Evolutionary conservation across 2,888 invertebrate genomes (phyloP).

Genomic region (Ligdia adustata): DNA sequence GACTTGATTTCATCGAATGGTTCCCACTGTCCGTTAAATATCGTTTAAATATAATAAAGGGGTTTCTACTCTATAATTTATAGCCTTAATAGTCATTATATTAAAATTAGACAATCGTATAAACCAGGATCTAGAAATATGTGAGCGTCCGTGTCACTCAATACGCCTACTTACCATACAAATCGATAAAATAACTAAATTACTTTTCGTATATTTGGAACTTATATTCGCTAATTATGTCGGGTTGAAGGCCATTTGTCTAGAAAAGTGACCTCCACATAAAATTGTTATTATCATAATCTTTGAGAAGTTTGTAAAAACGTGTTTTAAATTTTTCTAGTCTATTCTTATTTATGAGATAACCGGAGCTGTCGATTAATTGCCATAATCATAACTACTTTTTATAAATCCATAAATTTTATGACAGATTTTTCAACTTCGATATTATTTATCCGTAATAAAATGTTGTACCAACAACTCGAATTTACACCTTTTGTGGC

Average conservation of each 20-base stretch:
- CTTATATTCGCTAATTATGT: conserved; percentile 17
- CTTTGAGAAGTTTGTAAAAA: neutral
- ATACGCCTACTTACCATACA: conserved; percentile 17
- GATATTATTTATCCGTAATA: too few relatives aligned
- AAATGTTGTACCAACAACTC: too few relatives aligned
- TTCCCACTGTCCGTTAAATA: too few relatives aligned
- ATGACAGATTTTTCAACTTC: too few relatives aligned
- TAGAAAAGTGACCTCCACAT: conserved; percentile 14
- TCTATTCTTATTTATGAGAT: neutral
- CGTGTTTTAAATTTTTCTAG: neutral
- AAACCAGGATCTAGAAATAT: conserved; percentile 10
- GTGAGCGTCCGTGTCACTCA: neutral
- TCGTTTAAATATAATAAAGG: neutral
- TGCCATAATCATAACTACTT: too few relatives aligned
- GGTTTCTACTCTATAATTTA: neutral
- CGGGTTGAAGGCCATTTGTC: conserved; percentile 15
- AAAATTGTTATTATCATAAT: neutral
- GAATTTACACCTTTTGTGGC: too few relatives aligned
- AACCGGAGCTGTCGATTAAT: too few relatives aligned
- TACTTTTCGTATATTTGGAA: conserved; percentile 3
- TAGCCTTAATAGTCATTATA: conserved; percentile 2
- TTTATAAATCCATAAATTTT: too few relatives aligned
- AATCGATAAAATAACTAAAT: conserved; percentile 17
- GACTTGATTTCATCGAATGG: too few relatives aligned
- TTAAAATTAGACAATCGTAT: neutral